Evolutionary conservation across 2,113 vertebrate genomes (phyloP).

Genomic region (Percina caprodes): DNA sequence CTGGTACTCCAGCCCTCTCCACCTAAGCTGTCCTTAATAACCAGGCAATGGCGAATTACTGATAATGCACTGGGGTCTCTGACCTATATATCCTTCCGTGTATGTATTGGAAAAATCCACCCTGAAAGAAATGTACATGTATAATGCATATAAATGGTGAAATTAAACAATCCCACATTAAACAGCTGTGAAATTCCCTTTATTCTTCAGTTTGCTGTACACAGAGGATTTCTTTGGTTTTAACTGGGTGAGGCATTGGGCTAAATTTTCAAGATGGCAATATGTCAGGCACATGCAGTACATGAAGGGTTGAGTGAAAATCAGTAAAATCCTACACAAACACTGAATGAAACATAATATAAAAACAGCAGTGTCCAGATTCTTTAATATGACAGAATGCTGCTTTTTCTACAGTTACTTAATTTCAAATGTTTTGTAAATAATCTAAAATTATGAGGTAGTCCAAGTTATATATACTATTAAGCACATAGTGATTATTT

Average conservation of each 20-base stretch:
- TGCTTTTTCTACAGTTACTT: conserved; percentile 13
- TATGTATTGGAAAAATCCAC: conserved; percentile 82
- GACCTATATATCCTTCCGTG: conserved; percentile 86
- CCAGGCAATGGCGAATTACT: conserved; percentile 88
- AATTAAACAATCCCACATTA: conserved; percentile 79
- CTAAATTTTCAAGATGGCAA: conserved; percentile 30
- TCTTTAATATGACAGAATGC: not conserved
- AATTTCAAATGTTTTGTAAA: not conserved
- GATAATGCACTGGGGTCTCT: conserved; percentile 86
- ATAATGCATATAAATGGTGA: conserved; percentile 79
- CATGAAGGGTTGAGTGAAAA: conserved; percentile 17
- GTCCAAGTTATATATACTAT: conserved; percentile 3
- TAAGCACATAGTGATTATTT: conserved; percentile 13
- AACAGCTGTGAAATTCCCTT: conserved; percentile 66
- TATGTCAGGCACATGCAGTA: conserved; percentile 12
- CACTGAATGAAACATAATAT: conserved; percentile 9
- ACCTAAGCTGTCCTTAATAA: conserved; percentile 90
- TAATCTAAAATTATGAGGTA: not conserved
- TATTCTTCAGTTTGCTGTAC: conserved; percentile 45
- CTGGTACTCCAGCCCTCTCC: conserved; percentile 85
- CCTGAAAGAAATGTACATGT: conserved; percentile 82
- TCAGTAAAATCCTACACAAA: conserved; percentile 17
- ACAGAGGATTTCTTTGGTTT: conserved; percentile 37
- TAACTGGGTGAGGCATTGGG: conserved; percentile 16
- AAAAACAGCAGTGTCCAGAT: not conserved